Percentiles rank a stretch among this genome's conserved stretches.
Conservation (phyloP, 2,113 vertebrate genomes). For the Sphyrna mokarran region DNA sequence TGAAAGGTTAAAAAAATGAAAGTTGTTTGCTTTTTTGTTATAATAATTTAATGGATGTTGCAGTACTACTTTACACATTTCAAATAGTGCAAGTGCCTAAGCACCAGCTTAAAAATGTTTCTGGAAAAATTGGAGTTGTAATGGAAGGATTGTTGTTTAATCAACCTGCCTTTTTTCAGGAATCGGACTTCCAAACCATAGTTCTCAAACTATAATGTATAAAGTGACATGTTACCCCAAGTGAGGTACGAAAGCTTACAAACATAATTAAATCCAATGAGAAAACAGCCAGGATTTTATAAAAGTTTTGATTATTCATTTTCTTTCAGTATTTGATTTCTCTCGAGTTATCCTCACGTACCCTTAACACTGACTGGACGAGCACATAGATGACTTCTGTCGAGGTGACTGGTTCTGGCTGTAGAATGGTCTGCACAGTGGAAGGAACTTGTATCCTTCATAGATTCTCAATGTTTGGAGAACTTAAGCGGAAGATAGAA, state of each 20-base stretch:
- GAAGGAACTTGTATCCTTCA: constrained; percentile 19
- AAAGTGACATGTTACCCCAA: background rate
- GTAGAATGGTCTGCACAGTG: constrained; percentile 28
- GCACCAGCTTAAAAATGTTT: background rate
- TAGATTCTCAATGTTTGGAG: constrained; percentile 20
- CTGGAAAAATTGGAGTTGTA: no score
- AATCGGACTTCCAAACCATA: background rate
- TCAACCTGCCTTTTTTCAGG: background rate
- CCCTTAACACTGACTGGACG: constrained; percentile 7
- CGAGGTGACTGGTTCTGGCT: background rate
- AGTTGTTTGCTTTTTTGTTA: background rate
- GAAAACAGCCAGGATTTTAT: background rate
- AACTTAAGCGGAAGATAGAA: constrained; percentile 20
- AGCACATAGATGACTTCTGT: constrained; percentile 24
- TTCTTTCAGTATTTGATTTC: background rate
- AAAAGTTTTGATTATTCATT: background rate
- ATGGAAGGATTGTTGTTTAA: background rate
- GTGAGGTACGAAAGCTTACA: background rate
- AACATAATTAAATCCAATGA: background rate
- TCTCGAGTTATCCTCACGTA: background rate
- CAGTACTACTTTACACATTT: background rate
- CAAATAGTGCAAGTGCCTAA: background rate
- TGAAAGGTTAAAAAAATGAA: background rate
- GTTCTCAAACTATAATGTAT: background rate
- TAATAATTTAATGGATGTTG: background rate